phyloP scores from a whole-genome alignment of 2,797 vertebrate species.

The Florisuga fusca region DNA sequence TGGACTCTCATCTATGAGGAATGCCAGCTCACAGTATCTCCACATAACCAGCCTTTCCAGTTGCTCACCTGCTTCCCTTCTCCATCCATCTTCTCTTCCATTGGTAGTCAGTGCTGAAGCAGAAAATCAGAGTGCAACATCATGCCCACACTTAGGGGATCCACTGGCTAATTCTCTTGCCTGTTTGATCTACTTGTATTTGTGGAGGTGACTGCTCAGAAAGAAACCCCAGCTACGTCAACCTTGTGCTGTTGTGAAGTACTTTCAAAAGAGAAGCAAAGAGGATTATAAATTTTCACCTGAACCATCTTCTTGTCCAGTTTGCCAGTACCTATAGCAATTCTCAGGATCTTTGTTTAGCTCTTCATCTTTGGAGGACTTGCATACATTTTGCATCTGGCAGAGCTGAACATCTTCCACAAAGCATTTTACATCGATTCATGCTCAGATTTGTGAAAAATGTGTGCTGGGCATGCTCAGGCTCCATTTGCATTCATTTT shows the following conservation, averaged over 20 bases:
- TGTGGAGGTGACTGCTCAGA: background rate
- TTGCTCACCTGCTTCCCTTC: background rate
- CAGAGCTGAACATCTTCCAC: background rate
- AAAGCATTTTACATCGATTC: background rate
- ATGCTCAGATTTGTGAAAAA: background rate
- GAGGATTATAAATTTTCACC: background rate
- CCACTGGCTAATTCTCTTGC: background rate
- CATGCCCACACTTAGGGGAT: background rate
- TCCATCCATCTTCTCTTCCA: background rate
- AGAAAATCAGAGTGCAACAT: background rate
- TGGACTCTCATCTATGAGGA: background rate
- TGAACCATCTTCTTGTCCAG: background rate
- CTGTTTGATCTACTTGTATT: background rate
- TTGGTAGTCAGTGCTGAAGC: background rate
- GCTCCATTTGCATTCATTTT: constrained; percentile 3
- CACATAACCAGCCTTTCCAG: background rate
- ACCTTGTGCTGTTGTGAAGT: background rate
- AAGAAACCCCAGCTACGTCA: background rate
- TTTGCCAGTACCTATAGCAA: constrained; percentile 32
- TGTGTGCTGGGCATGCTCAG: background rate
- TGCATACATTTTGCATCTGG: background rate
- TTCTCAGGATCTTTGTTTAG: constrained; percentile 54
- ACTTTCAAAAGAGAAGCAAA: background rate
- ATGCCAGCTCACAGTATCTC: background rate
- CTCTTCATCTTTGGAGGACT: constrained; percentile 22